phyloP scores from a whole-genome alignment of 1,140 invertebrate genomes.

The Drosophila ficusphila region DNA sequence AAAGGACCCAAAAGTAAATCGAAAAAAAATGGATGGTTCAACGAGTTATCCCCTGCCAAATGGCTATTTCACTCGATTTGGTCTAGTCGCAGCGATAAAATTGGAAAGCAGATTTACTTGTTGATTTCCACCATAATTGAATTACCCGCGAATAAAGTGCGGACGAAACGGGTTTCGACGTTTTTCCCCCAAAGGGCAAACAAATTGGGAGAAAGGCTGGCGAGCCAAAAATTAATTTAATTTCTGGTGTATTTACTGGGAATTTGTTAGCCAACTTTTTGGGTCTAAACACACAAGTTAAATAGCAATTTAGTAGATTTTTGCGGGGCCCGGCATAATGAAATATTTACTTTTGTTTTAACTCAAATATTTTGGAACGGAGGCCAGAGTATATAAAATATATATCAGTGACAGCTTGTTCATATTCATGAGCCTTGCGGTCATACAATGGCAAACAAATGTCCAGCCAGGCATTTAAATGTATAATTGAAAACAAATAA shows the following conservation, averaged over 20 bases:
- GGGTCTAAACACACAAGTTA: conserved; percentile 49
- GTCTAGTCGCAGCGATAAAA: conserved; percentile 23
- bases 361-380: not conserved
- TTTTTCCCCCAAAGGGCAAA: conserved; percentile 3
- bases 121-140: conserved; percentile 69
- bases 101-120: conserved; percentile 66
- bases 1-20: conserved; percentile 17
- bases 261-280: conserved; percentile 24
- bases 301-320: conserved; percentile 59
- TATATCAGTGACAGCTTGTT: not conserved
- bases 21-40: not conserved
- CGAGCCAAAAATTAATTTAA: conserved; percentile 31
- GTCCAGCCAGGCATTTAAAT: conserved; percentile 1
- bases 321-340: not conserved
- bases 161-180: conserved; percentile 49
- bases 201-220: conserved; percentile 8
- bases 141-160: conserved; percentile 65
- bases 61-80: conserved; percentile 36
- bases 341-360: not conserved
- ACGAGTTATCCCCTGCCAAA: conserved; percentile 14
- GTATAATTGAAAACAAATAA: conserved; percentile 13
- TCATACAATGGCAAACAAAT: not conserved
- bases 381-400: not conserved
- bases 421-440: not conserved
- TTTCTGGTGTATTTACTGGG: conserved; percentile 26